Base-by-base conservation (phyloP, 2,113 vertebrate species). In the Sakesphorus luctuosus region DNA sequence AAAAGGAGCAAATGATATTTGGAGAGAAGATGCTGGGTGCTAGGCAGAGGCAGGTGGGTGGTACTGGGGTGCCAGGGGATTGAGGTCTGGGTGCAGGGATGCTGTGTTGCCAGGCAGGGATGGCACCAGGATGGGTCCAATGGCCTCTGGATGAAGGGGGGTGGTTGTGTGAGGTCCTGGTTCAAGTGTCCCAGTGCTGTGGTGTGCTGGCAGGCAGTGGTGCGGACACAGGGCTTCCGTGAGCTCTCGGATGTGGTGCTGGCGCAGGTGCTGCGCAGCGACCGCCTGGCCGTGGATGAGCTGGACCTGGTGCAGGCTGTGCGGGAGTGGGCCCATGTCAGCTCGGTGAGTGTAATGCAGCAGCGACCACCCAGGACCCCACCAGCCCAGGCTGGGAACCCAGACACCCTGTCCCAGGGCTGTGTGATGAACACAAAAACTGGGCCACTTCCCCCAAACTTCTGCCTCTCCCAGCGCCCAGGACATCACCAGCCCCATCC, bases 291-390 rank as follows among this genome's bases (percentile, higher is more conserved):
- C 0, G 94, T 98, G 40, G 98, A 98, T 0, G 98, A 98, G 68
- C 75, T 95, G 49, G 98, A 98, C 25, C 96, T 98, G 40, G 96
- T 98, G 43, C 82, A 91, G 69, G 98, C 98, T 7, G 97, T 98
- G 75, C 83, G 97, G 58, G 97, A 97, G 80, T 98, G 98, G 98
- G 98, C 98, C 3, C 98, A 98, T 1, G 98, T 98, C 95, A 98
- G 98, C 81, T 98, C 98, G 3, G 98, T 98, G 96, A 98, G 98
- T 92, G 56, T 9, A 16, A 17, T 1, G 0, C 10, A 49, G 29
- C 40, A 10, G 16, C 2, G 3, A 19, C 47, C 44, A 24, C 40
- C 13, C 61, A 29, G 62, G 33, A 52, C 18, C 5, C 31, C 49
- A 29, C 26, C 72, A 75, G 29, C 40, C 29, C 11, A 6, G 52